Percentiles rank a stretch among this genome's conserved stretches.
phyloP scores from a whole-genome alignment of 2,797 vertebrate genomes.

The Semaprochilodus insignis region DNA sequence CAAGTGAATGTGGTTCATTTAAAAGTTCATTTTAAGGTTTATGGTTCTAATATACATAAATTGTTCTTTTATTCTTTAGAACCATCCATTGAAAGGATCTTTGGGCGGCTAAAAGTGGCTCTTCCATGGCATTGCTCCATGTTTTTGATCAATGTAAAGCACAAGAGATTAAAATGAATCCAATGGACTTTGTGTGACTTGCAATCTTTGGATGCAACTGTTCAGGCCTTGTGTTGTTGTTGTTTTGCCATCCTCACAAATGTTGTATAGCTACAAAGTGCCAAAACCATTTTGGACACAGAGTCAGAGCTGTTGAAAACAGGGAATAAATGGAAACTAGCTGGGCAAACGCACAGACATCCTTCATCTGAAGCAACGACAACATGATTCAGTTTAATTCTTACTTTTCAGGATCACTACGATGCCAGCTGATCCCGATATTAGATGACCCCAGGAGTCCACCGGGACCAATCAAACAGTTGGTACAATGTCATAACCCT shows the following conservation, averaged over 20 bases:
- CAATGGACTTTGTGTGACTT: too few relatives aligned
- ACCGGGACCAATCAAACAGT: slow-evolving; percentile 66
- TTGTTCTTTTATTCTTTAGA: too few relatives aligned
- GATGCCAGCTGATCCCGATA: not conserved
- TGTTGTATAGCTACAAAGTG: not conserved
- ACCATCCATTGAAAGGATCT: too few relatives aligned
- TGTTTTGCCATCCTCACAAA: not conserved
- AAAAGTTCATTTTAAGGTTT: too few relatives aligned
- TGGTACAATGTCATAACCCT: slow-evolving; percentile 64
- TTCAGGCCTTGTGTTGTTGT: too few relatives aligned
- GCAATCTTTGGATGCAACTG: too few relatives aligned
- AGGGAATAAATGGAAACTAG: not conserved
- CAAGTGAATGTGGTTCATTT: too few relatives aligned
- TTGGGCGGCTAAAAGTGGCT: too few relatives aligned
- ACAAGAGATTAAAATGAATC: too few relatives aligned
- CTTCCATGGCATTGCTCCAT: too few relatives aligned
- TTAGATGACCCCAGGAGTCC: slow-evolving; percentile 59
- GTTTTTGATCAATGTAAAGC: too few relatives aligned
- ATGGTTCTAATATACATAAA: too few relatives aligned
- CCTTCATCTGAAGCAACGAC: not conserved
- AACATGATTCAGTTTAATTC: not conserved
- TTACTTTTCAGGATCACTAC: not conserved
- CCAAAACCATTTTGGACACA: not conserved
- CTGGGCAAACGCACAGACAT: not conserved
- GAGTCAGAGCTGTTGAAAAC: not conserved